Evolutionary conservation across 1,140 invertebrate genomes (phyloP), one percentile per base, ranked within the genome.

Genomic region (Plectrocnemia conspersa): DNA sequence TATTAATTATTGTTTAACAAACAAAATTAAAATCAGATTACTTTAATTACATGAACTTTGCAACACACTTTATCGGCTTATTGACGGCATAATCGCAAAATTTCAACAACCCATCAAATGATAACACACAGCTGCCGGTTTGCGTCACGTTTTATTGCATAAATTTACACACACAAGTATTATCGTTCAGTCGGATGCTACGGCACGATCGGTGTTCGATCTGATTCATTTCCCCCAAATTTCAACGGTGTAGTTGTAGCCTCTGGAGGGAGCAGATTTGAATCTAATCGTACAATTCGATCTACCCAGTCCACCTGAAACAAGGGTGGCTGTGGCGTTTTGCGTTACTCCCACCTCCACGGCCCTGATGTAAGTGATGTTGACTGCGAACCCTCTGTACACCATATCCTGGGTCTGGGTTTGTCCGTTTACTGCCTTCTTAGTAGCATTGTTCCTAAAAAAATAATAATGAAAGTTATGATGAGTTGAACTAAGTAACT

Each of bases 211-310:
- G 7, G 9, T 46, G 13, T 47, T 13, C 29, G 33, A 32, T 47
- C 19, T 2, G 18, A 27, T 54, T 46, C 38, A 55, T 27, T 29
- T 21, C 22, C 58, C 54, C 15, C 50, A 60, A 3, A 60, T 35
- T 24, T 33, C 24, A 2, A 60, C 23, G 11, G 54, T 56, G 45
- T 56, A 60, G 15, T 60, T 60, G 27, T 56, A 60, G n/a, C 58
- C 58, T 19, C 54, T 47, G 33, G 54, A 56, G 7, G 44, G 25
- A 18, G 54, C 54, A 2, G 58, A 60, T 11, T 22, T 60, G 19
- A 56, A 23, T 22, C 50, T 53, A 13, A 60, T 13, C 10, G 58
- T 60, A 22, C 42, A 42, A 47, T 56, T 56, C 2, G 19, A 1
- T 10, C 6, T 1, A 19, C 24, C 25, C 2, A 60, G 22, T 23